Evolutionary conservation across 2,113 vertebrate genomes (phyloP), one percentile per base, ranked within the genome.

Genomic region (Mesitornis unicolor): DNA sequence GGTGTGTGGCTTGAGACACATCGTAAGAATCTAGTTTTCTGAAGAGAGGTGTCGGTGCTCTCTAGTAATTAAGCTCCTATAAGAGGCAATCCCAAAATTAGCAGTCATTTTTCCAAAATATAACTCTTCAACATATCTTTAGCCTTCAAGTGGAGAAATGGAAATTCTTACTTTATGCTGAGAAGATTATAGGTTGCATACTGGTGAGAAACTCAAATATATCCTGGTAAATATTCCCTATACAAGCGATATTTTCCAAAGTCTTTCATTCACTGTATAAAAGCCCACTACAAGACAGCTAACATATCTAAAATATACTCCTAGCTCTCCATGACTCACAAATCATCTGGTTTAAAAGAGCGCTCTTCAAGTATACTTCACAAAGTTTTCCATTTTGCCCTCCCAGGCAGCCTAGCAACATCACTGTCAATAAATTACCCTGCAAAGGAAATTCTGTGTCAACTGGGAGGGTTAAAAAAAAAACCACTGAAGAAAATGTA

Each of bases 361-460:
- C n/a, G 35, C 51, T 85, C 60, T 95, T 33, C 38, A 82, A 92
- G 67, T 54, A 56, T 14, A 35, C 80, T 74, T 71, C 57, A 91
- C 84, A 90, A 69, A 95, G 42, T 95, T 96, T 97, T 95, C 96
- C 71, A 63, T 88, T 93, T 87, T 87, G 57, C 95, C 92, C 84
- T 96, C 93, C 82, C 77, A 97, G 94, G 67, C 90, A 96, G 74
- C 78, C 65, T 80, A 78, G 82, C 84, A 89, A 90, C 79, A 84
- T 43, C 3, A 3, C 54, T 45, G 54, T 51, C 86, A 95, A 96
- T 97, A 97, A 98, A 97, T 96, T 97, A 97, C 8, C 19, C 14
- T 26, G 76, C 74, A 80, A 84, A 95, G 93, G 95, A 98, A 97
- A 97, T 95, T 92, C 84, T 73, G 17, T 91, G 92, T 96, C 94